Percentiles rank a stretch among this genome's conserved stretches.
phyloP scores from a whole-genome alignment of 2,113 vertebrate species.

The Rhegmatorhina hoffmannsi region DNA sequence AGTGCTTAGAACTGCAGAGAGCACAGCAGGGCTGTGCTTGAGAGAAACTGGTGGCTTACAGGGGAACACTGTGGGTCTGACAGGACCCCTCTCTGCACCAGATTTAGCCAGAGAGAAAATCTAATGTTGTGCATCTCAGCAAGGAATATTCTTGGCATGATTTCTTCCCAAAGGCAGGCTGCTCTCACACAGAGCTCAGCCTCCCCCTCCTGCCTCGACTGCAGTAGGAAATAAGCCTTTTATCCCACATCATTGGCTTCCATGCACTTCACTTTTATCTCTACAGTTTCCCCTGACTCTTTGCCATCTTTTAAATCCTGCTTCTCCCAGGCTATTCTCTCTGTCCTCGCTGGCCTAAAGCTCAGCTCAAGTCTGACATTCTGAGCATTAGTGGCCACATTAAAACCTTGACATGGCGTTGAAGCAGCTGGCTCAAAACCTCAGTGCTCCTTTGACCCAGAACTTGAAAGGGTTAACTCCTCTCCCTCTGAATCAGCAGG shows the following conservation, averaged over 20 bases:
- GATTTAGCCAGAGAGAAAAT: not conserved
- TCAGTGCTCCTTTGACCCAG: constrained; percentile 9
- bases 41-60: not conserved
- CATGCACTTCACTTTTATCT: constrained; percentile 30
- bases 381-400: not conserved
- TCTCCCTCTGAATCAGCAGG: constrained; percentile 1
- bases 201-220: fast-evolving
- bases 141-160: not conserved
- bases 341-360: not conserved
- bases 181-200: not conserved
- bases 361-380: constrained; percentile 6
- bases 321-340: constrained; percentile 11
- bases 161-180: not conserved
- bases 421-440: not conserved
- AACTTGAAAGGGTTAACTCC: constrained; percentile 45
- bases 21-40: not conserved
- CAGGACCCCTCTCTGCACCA: not conserved
- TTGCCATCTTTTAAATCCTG: constrained; percentile 36
- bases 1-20: not conserved
- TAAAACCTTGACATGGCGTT: not conserved
- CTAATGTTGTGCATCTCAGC: not conserved
- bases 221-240: constrained; percentile 35
- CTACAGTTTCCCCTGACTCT: not conserved
- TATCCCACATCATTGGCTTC: constrained; percentile 44
- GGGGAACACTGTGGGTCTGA: not conserved